These are phyloP conservation scores for Sebastolobus alascanus DNA, from an alignment of 2,797 vertebrate genomes.

Conservation along the genomic window DNA sequence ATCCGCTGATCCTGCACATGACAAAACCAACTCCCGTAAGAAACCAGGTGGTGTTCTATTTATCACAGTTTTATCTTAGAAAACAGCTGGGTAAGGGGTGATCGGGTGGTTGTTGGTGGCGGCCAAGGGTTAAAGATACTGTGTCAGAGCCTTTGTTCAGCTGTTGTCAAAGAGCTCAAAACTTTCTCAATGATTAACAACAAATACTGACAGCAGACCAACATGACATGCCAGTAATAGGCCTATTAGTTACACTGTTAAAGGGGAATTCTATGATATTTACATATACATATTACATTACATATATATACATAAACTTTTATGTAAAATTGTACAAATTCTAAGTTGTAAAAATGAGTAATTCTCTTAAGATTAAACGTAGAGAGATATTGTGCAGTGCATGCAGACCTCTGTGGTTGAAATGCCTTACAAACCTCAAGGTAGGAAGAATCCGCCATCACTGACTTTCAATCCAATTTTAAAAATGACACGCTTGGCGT, in stretches of 20 bases:
- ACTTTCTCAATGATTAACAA: background rate
- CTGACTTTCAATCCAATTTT: background rate
- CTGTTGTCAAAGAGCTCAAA: background rate
- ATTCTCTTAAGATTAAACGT: too few species aligned
- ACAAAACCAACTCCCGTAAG: background rate
- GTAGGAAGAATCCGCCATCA: background rate
- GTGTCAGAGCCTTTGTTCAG: constrained; percentile 4
- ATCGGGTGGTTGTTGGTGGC: background rate
- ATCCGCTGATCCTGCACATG: background rate
- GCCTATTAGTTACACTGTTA: background rate
- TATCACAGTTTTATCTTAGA: background rate
- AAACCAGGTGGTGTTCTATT: background rate
- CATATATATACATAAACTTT: background rate
- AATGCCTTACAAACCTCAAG: background rate
- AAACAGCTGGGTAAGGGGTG: background rate
- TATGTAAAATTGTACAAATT: background rate
- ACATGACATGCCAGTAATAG: background rate
- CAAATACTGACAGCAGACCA: background rate
- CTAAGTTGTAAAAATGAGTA: background rate
- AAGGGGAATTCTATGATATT: background rate
- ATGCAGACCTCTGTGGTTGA: background rate
- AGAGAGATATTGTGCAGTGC: background rate
- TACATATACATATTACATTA: background rate
- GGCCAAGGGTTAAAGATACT: constrained; percentile 4
- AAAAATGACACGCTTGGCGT: background rate